Base-by-base conservation (phyloP, 2,888 invertebrate species). In the Heteropelma amictum region DNA sequence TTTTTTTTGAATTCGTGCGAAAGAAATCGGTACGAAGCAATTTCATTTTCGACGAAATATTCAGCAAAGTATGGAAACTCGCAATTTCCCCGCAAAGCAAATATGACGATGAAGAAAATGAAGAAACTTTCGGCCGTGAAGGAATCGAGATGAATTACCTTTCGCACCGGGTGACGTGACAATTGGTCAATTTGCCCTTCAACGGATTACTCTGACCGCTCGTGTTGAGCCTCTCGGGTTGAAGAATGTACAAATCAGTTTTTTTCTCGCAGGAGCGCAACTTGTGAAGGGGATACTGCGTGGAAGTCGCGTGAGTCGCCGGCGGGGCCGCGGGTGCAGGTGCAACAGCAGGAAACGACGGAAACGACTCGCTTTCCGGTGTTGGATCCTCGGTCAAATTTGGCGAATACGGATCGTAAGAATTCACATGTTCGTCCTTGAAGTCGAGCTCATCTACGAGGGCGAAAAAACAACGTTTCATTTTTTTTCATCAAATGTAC, bases 141-240 rank as follows among this genome's bases (percentile, higher is more conserved):
- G n/a, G n/a, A n/a, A n/a, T 42, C 12, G 1, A 30, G 21, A 54
- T 49, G 26, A 65, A 77, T 81, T 86, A 95, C 95, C 95, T 94
- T 89, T 96, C 96, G 86, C 97, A 97, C 76, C 96, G 96, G 42
- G 95, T 95, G 67, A 93, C 93, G 85, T 96, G 96, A 86, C 96
- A 97, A 88, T 96, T 97, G 38, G 96, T 96, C 47, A 96, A 91
- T 89, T 96, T 96, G 65, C 96, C 97, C 90, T 96, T 97, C 1
- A 96, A 91, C 26, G 96, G 96, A 89, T 95, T 96, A 79, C 94
- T 95, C 82, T 94, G 92, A 3, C 94, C 94, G 80, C 93, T 94
- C 58, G 93, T 95, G 83, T 94, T 96, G 40, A 96, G 91, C 78
- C 95, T 91, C 23, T 95, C 94, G 0, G 96, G 95, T 88, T 96